A percentile compares a stretch with the other conserved stretches of the same genome.
phyloP scores from a whole-genome alignment of 2,888 invertebrate species.

The Neria commutata region DNA sequence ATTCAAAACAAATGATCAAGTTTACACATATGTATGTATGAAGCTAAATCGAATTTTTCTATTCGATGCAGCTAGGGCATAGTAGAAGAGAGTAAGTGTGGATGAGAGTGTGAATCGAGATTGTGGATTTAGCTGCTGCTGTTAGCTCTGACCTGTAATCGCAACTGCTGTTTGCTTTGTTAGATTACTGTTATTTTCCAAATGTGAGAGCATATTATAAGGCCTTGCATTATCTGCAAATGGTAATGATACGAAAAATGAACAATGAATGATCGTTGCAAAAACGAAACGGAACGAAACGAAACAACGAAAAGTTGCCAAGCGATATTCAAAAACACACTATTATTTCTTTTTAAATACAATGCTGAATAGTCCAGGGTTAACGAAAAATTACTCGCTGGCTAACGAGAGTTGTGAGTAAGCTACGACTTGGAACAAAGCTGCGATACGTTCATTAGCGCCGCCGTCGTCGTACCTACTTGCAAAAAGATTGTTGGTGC shows the following conservation, averaged over 20 bases:
- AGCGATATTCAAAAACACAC: background rate
- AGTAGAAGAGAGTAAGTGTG: no score
- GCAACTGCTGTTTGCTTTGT: constrained; percentile 60
- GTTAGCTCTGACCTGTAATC: constrained; percentile 58
- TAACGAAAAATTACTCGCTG: constrained; percentile 20
- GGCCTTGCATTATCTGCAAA: constrained; percentile 60
- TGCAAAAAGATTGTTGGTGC: constrained; percentile 30
- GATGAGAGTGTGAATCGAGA: constrained; percentile 4
- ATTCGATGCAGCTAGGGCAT: background rate
- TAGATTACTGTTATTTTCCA: constrained; percentile 61
- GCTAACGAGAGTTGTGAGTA: constrained; percentile 15
- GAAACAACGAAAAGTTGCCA: constrained; percentile 21
- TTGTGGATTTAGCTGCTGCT: constrained; percentile 24
- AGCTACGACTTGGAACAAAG: constrained; percentile 6
- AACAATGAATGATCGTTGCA: constrained; percentile 38
- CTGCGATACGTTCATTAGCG: constrained; percentile 1
- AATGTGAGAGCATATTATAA: constrained; percentile 61
- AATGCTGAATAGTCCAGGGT: background rate
- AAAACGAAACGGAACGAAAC: constrained; percentile 10
- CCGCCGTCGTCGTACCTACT: constrained; percentile 37
- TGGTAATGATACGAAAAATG: constrained; percentile 32
- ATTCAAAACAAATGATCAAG: background rate
- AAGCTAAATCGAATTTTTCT: background rate
- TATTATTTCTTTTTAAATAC: constrained; percentile 19
- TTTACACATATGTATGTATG: no score